phyloP scores from a whole-genome alignment of 2,113 vertebrate genomes.

The Seriola rivoliana region DNA sequence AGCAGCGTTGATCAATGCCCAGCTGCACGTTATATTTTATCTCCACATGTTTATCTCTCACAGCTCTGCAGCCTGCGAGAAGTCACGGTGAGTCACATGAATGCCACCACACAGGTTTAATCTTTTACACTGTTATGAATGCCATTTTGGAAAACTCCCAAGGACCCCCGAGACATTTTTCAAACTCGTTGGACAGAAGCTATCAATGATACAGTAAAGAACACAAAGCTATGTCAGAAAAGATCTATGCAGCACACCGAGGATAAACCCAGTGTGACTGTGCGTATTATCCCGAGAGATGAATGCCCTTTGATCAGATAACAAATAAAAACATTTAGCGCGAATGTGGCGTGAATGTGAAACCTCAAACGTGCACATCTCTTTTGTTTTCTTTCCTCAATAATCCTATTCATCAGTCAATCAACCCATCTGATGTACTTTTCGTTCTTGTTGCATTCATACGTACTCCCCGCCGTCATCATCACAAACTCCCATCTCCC shows the following conservation, averaged over 20 bases:
- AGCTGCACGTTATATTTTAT: conserved; percentile 30
- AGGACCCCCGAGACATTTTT: conserved; percentile 45
- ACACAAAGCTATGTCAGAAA: not conserved
- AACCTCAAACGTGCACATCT: not conserved
- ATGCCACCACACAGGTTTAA: conserved; percentile 47
- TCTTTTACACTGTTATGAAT: conserved; percentile 38
- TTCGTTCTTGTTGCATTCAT: not conserved
- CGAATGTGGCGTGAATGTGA: conserved; percentile 33
- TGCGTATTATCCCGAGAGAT: not conserved
- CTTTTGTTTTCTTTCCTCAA: not conserved
- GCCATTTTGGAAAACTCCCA: conserved; percentile 53
- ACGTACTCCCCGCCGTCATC: not conserved
- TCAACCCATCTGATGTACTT: not conserved
- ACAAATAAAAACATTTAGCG: not conserved
- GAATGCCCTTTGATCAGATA: not conserved
- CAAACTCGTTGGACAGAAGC: conserved; percentile 13
- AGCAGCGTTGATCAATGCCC: conserved; percentile 18
- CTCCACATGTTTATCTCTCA: conserved; percentile 30
- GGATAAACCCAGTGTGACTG: not conserved
- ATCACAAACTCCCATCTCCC: not conserved
- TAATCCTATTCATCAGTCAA: not conserved
- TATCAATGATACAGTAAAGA: conserved; percentile 28
- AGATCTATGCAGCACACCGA: conserved; percentile 4
- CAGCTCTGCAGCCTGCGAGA: not conserved
- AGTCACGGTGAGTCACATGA: conserved; percentile 45